These are phyloP conservation scores for Yponomeuta evonymella DNA, from an alignment of 2,888 invertebrate genomes.

Conservation along the genomic window DNA sequence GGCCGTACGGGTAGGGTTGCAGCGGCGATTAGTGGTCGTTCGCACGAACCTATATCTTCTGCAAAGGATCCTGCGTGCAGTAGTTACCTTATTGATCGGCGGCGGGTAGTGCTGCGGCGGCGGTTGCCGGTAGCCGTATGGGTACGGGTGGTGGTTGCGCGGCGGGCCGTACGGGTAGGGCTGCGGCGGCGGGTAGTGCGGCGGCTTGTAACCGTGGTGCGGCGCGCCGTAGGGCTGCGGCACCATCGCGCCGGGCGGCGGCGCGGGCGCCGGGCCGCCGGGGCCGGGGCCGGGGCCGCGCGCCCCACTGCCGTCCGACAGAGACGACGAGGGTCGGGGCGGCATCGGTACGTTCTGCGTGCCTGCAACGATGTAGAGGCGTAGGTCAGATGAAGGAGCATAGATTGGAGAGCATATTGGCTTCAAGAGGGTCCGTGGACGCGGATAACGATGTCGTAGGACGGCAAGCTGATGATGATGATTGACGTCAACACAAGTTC, in stretches of 20 bases:
- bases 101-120: constrained; percentile 56
- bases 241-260: constrained; percentile 58
- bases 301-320: constrained; percentile 75
- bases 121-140: constrained; percentile 61
- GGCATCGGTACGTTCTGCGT: constrained; percentile 97
- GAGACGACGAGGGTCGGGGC: constrained; percentile 92
- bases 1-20: constrained; percentile 54
- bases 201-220: constrained; percentile 56
- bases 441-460: too few species aligned
- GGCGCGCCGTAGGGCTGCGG: constrained; percentile 55
- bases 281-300: constrained; percentile 42
- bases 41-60: too few species aligned
- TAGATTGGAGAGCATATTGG: too few species aligned
- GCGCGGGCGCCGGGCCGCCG: constrained; percentile 43
- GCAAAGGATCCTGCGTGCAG: neutral
- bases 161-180: constrained; percentile 57
- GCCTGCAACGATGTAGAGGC: constrained; percentile 66
- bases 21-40: constrained; percentile 59
- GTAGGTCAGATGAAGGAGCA: neutral
- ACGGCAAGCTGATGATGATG: too few species aligned
- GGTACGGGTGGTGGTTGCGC: constrained; percentile 68
- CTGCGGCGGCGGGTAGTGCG: constrained; percentile 68
- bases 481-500: too few species aligned
- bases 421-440: too few species aligned
- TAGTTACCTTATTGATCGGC: constrained; percentile 41